Percentiles rank a stretch among this genome's conserved stretches.
Evolutionary conservation across 2,888 invertebrate species (phyloP).

Genomic region (Amiota communis): DNA sequence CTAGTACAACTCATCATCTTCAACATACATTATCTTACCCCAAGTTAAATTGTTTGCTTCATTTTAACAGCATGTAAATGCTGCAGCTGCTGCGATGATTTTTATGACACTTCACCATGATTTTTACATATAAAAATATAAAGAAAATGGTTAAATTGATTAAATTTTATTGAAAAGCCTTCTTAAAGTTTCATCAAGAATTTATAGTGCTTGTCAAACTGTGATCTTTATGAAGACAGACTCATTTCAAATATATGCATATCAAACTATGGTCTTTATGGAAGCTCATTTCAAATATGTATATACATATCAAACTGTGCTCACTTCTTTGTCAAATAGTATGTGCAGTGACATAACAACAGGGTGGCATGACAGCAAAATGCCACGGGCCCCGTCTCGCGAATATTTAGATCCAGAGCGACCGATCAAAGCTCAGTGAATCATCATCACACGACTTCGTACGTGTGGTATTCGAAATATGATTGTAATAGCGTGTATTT

Average conservation of each 20-base stretch:
- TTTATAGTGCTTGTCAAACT: not conserved
- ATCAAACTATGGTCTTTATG: not conserved
- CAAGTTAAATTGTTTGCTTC: not conserved
- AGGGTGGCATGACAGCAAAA: too few relatives aligned
- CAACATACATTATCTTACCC: not conserved
- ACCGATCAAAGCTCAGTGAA: too few relatives aligned
- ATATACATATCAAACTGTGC: too few relatives aligned
- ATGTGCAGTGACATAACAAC: too few relatives aligned
- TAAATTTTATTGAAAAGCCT: not conserved
- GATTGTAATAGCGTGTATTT: too few relatives aligned
- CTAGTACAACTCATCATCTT: conserved; percentile 1
- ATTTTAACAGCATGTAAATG: not conserved
- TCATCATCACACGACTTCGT: too few relatives aligned
- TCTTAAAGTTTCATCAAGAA: not conserved
- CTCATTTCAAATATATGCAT: not conserved
- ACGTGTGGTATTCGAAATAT: too few relatives aligned
- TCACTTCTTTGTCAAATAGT: not conserved
- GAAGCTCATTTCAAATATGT: not conserved
- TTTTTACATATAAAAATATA: conserved; percentile 6
- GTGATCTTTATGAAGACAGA: not conserved
- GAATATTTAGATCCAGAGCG: too few relatives aligned
- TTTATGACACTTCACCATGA: not conserved
- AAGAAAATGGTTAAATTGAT: not conserved
- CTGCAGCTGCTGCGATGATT: not conserved
- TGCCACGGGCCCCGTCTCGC: too few relatives aligned